Percentiles rank a stretch among this genome's conserved stretches.
Conservation (phyloP, 2,888 invertebrate genomes). For the Azorinus chamasolen region DNA sequence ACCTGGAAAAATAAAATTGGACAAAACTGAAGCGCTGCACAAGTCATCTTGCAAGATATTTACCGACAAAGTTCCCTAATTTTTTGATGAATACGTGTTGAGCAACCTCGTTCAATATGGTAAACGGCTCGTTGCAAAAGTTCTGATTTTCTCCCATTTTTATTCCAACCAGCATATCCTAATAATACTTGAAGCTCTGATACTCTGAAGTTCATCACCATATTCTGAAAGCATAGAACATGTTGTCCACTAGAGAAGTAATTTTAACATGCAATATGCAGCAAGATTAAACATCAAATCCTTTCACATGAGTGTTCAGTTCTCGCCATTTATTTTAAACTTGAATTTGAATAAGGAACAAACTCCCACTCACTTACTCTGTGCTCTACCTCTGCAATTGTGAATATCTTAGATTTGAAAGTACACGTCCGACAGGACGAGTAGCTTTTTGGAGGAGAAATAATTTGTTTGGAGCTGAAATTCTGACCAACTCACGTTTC, state of each 20-base stretch:
- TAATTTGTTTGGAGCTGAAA: too few relatives aligned
- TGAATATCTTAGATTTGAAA: too few relatives aligned
- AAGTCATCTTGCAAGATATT: conserved; percentile 33
- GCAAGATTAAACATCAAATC: not conserved
- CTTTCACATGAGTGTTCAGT: too few relatives aligned
- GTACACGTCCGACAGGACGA: too few relatives aligned
- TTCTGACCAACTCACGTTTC: too few relatives aligned
- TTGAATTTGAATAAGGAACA: too few relatives aligned
- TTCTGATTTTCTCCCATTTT: conserved; percentile 93
- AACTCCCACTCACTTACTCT: too few relatives aligned
- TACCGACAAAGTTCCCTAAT: conserved; percentile 90
- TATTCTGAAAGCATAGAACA: conserved; percentile 84
- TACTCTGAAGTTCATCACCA: conserved; percentile 92
- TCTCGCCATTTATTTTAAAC: too few relatives aligned
- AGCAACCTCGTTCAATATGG: conserved; percentile 89
- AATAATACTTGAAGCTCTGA: conserved; percentile 94
- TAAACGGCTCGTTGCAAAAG: conserved; percentile 92
- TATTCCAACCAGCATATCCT: conserved; percentile 92
- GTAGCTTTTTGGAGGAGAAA: too few relatives aligned
- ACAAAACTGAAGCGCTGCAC: not conserved
- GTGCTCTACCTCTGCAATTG: too few relatives aligned
- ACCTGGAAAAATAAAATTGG: not conserved
- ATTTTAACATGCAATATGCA: conserved; percentile 5
- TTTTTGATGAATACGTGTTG: conserved; percentile 90
- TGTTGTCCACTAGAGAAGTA: conserved; percentile 1